phyloP scores from a whole-genome alignment of 30 jellyfish, hydroid and myxozoan species.

The Chrysaora quinquecirrha region DNA sequence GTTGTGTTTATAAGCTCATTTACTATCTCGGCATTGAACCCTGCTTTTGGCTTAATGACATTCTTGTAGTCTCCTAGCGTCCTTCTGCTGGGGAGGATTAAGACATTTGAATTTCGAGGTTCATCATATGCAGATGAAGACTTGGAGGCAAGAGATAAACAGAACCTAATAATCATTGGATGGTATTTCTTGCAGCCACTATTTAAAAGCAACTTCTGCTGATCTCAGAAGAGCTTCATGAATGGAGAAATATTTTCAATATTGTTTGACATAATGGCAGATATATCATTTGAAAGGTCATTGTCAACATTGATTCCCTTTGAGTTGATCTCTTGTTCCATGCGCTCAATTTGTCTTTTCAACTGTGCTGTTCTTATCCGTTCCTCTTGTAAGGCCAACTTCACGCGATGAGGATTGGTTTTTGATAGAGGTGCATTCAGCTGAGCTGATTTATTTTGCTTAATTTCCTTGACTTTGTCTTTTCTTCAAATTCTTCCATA shows the following conservation, averaged over 20 bases:
- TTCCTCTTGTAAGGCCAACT: slow-evolving; percentile 45
- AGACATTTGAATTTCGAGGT: slow-evolving; percentile 29
- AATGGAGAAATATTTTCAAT: slow-evolving; percentile 42
- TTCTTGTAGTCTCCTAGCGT: slow-evolving; percentile 63
- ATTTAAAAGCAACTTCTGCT: slow-evolving; percentile 11
- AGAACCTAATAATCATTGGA: no score
- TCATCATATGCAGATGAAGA: no score
- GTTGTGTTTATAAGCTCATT: slow-evolving; percentile 49
- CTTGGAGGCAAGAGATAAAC: no score
- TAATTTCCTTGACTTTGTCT: neutral
- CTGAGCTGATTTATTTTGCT: slow-evolving; percentile 19
- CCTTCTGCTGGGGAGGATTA: slow-evolving; percentile 50
- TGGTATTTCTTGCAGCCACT: slow-evolving; percentile 10
- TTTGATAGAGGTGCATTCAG: slow-evolving; percentile 56
- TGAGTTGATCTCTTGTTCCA: slow-evolving; percentile 40
- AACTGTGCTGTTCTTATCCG: slow-evolving; percentile 6
- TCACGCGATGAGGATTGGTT: slow-evolving; percentile 34
- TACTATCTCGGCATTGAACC: slow-evolving; percentile 46
- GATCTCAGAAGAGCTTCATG: slow-evolving; percentile 70
- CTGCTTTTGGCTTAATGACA: slow-evolving; percentile 44
- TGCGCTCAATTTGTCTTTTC: no score
- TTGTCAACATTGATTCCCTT: slow-evolving; percentile 27
- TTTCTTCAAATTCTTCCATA: neutral
- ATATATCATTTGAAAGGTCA: slow-evolving; percentile 33
- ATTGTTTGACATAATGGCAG: slow-evolving; percentile 34